Conservation (phyloP, 2,113 vertebrate species). For the Nerophis ophidion region DNA sequence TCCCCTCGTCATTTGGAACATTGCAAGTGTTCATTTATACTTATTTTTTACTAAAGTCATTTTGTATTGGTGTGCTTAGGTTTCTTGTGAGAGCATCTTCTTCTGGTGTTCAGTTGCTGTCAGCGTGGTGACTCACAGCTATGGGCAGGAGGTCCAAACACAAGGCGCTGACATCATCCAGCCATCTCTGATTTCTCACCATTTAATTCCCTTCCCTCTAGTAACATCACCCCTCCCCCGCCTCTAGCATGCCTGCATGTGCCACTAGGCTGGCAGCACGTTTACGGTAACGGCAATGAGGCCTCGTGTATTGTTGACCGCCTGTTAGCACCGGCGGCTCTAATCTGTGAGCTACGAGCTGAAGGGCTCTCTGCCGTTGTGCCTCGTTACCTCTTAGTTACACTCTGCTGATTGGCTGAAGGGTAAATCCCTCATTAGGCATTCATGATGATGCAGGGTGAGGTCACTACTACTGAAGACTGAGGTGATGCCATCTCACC, state of each 20-base stretch:
- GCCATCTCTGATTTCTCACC: conserved; percentile 5
- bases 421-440: conserved; percentile 32
- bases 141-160: conserved; percentile 27
- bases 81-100: neutral
- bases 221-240: neutral
- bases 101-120: conserved; percentile 8
- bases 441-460: conserved; percentile 55
- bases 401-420: conserved; percentile 42
- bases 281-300: conserved; percentile 16
- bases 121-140: conserved; percentile 36
- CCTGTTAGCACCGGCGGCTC: conserved; percentile 14
- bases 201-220: neutral
- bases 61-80: neutral
- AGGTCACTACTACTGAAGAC: conserved; percentile 56
- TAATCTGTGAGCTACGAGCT: conserved; percentile 23
- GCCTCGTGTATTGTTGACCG: conserved; percentile 50
- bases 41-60: too few species aligned
- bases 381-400: conserved; percentile 43
- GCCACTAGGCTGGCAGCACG: neutral
- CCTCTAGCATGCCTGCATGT: neutral
- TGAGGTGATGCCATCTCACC: conserved; percentile 63
- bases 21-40: too few species aligned
- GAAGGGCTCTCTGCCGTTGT: conserved; percentile 41
- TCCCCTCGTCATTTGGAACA: too few species aligned
- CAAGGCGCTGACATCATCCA: conserved; percentile 39